A percentile compares a stretch with the other conserved stretches of the same genome.
These are phyloP conservation scores for Melikaiella ostensackeni DNA, from an alignment of 2,888 invertebrate species.

Conservation along the genomic window DNA sequence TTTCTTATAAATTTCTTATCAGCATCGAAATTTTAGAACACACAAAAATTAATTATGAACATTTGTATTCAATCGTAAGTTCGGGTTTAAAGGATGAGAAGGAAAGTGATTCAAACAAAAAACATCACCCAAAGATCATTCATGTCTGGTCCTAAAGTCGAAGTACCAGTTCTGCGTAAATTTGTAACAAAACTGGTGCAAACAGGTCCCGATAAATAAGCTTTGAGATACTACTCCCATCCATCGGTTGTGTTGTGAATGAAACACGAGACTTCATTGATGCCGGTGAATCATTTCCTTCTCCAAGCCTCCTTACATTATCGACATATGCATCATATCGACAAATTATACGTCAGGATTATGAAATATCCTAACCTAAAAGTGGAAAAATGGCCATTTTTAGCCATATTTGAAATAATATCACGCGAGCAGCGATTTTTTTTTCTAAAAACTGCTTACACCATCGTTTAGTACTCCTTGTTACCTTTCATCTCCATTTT, in stretches of 20 bases:
- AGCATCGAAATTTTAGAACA: too few species aligned
- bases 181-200: constrained; percentile 38
- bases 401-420: too few species aligned
- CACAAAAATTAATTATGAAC: not conserved
- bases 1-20: too few species aligned
- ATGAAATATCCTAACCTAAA: too few species aligned
- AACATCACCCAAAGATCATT: not conserved
- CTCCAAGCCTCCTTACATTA: not conserved
- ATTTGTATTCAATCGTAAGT: not conserved
- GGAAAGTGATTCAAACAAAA: not conserved
- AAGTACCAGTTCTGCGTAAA: constrained; percentile 32
- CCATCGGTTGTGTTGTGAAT: constrained; percentile 35
- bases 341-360: too few species aligned
- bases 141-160: constrained; percentile 5
- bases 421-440: too few species aligned
- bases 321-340: too few species aligned
- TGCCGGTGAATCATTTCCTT: constrained; percentile 33
- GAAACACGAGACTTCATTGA: constrained; percentile 37
- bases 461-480: too few species aligned
- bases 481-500: too few species aligned
- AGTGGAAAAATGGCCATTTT: too few species aligned
- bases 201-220: constrained; percentile 38
- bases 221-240: constrained; percentile 26
- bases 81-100: not conserved
- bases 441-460: too few species aligned